These are phyloP conservation scores for Rhinoderma darwinii DNA, from an alignment of 2,113 vertebrate species.

Conservation along the genomic window DNA sequence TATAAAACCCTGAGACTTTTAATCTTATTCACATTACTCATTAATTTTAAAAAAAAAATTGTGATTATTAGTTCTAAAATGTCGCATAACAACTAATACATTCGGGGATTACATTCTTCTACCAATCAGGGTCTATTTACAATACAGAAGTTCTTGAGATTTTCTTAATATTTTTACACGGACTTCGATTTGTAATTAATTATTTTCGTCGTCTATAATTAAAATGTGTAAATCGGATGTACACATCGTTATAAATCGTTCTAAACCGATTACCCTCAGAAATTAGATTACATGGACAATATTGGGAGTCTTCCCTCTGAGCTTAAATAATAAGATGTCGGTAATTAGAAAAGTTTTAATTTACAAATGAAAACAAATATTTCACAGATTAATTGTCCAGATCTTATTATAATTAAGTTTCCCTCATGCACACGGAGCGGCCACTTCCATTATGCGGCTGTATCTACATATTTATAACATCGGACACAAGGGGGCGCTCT, in stretches of 20 bases:
- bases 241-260: not conserved
- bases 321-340: not conserved
- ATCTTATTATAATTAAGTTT: not conserved
- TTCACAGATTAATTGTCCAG: not conserved
- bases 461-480: not conserved
- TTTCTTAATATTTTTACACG: not conserved
- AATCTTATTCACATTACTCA: not conserved
- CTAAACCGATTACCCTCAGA: not conserved
- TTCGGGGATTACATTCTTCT: not conserved
- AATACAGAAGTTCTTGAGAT: not conserved
- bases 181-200: not conserved
- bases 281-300: not conserved
- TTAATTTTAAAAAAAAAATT: not conserved
- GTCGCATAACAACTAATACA: not conserved
- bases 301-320: not conserved
- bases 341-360: not conserved
- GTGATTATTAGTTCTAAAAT: not conserved
- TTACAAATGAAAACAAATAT: not conserved
- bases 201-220: not conserved
- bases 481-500: conserved; percentile 61
- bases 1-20: too few relatives aligned
- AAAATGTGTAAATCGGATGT: not conserved
- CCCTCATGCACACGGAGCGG: not conserved
- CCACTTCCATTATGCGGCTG: not conserved
- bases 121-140: not conserved